Conservation (phyloP, 2,888 invertebrate species). For the Dinocampus coccinellae region DNA sequence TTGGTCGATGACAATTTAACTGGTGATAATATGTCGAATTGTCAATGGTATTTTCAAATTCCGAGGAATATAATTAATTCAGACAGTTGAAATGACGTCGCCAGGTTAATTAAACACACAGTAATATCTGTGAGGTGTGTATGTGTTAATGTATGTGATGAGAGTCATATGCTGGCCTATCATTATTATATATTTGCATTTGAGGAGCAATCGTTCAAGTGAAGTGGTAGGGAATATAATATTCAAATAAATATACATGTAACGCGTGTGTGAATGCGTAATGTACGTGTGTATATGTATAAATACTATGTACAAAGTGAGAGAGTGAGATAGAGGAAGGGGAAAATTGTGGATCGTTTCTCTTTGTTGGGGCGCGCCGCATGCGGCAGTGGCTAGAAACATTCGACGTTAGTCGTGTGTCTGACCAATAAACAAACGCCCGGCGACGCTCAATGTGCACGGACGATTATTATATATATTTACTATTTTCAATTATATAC, state of each 20-base stretch:
- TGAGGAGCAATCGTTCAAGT: too few species aligned
- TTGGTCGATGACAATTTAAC: neutral
- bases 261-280: too few species aligned
- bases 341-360: constrained; percentile 30
- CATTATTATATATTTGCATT: too few species aligned
- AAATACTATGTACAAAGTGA: too few species aligned
- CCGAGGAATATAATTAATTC: neutral
- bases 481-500: too few species aligned
- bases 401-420: constrained; percentile 20
- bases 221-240: too few species aligned
- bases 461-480: too few species aligned
- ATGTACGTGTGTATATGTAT: neutral
- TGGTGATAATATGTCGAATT: neutral
- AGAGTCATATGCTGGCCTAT: too few species aligned
- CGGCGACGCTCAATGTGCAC: constrained; percentile 43
- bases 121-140: neutral
- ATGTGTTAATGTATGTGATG: too few species aligned
- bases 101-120: constrained; percentile 1
- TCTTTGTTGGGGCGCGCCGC: constrained; percentile 31
- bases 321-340: too few species aligned
- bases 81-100: neutral
- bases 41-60: neutral
- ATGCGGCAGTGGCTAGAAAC: constrained; percentile 25
- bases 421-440: constrained; percentile 53
- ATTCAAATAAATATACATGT: too few species aligned